Evolutionary conservation across 2,888 invertebrate genomes (phyloP), one percentile per base, ranked within the genome.

Genomic region (Horisme vitalbata): DNA sequence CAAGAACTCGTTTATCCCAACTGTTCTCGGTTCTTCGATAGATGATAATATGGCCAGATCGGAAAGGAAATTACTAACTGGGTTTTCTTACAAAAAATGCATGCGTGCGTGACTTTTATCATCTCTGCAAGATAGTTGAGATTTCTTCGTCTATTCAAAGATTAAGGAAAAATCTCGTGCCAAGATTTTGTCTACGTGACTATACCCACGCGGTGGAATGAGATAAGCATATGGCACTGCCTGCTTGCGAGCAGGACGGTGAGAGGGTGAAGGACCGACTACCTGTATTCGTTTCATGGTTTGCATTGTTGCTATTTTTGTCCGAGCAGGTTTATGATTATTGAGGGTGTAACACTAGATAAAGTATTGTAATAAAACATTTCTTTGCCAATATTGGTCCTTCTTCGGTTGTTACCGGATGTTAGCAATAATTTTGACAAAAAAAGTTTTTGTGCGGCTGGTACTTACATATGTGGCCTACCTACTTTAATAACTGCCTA

Each of bases 151-250:
- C 45, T 45, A 45, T 45, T 45, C 45, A 34, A 30, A 39, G 34
- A 45, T 14, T 30, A 34, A 39, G 45, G 41, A 31, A 36, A 41
- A 36, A 41, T 21, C 13, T 3, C 32, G 24, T 44, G 48, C 43
- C 48, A 38, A 45, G 23, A 45, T 37, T n/a, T 30, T 38, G 43
- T 32, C 7, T 39, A 49, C 48, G 48, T 44, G 48, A 49, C 48
- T 39, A 6, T 38, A 18, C 37, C 14, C 37, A 33, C 33, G 41
- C 32, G 7, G 10, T 7, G 7, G n/a, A 39, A 2, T 11, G 31
- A 39, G 48, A 49, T 11, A 10, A 10, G 30, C 20, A 44, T 8
- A 27, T 24, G 4, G 5, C 3, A 10, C 4, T 5, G 13, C 0
- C 3, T 15, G 7, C 9, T 35, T 21, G 46, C 8, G 47, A 52